Evolutionary conservation across 2,888 invertebrate genomes (phyloP).

Genomic region (Macropis europaea): DNA sequence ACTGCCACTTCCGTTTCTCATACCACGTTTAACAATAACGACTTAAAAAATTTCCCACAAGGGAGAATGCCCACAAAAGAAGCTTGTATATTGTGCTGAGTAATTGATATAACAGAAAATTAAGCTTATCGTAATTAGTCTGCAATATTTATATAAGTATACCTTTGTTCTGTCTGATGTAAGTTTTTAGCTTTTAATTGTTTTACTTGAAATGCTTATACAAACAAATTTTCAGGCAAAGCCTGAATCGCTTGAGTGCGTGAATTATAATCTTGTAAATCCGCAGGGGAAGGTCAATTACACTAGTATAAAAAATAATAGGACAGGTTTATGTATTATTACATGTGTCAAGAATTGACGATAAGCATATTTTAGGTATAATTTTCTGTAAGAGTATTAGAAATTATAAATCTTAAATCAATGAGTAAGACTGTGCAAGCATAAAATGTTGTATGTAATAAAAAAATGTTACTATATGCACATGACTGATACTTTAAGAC

Average conservation of each 20-base stretch:
- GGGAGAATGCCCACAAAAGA: neutral
- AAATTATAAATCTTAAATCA: constrained; percentile 6
- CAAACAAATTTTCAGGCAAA: neutral
- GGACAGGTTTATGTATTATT: neutral
- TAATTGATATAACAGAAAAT: neutral
- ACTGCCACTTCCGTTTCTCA: constrained; percentile 36
- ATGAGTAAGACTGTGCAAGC: constrained; percentile 21
- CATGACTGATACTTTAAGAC: constrained; percentile 10
- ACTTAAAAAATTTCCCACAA: neutral
- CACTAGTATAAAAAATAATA: neutral
- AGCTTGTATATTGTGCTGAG: constrained; percentile 24
- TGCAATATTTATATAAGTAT: neutral
- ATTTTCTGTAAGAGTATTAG: neutral
- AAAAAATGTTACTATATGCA: constrained; percentile 6
- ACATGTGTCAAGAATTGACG: neutral
- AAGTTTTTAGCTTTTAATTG: constrained; percentile 11
- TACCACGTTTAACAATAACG: neutral
- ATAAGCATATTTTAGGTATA: neutral
- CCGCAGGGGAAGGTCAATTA: neutral
- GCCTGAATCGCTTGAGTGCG: neutral
- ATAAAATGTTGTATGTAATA: neutral
- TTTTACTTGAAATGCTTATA: neutral
- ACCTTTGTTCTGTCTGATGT: neutral
- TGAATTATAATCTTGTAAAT: constrained; percentile 4
- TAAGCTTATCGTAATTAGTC: neutral